phyloP scores from a whole-genome alignment of 2,888 invertebrate genomes.

The Orthosia cruda region DNA sequence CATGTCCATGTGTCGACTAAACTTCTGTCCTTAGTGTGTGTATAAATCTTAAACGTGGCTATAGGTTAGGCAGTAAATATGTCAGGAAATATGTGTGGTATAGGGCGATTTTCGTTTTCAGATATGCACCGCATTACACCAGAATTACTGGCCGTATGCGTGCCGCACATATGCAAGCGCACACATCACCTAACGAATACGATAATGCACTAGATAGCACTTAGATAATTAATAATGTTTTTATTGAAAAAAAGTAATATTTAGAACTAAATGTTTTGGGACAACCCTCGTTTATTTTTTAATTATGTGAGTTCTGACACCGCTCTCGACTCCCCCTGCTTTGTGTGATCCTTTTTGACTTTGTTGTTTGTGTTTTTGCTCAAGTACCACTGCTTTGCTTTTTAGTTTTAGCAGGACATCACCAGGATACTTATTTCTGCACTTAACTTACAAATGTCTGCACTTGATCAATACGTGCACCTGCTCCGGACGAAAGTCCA shows the following conservation, averaged over 20 bases:
- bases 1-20: constrained; percentile 90
- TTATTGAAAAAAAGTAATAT: constrained; percentile 85
- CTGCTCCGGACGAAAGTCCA: constrained; percentile 66
- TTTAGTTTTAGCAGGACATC: constrained; percentile 73
- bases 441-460: constrained; percentile 60
- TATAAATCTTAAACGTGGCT: constrained; percentile 82
- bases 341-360: constrained; percentile 79
- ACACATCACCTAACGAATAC: constrained; percentile 91
- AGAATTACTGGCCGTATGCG: constrained; percentile 92
- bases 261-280: constrained; percentile 91
- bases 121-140: constrained; percentile 92
- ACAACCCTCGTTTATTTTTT: constrained; percentile 91
- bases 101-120: constrained; percentile 92
- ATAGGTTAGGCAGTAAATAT: constrained; percentile 81
- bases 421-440: constrained; percentile 67
- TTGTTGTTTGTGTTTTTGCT: constrained; percentile 74
- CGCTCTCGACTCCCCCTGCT: constrained; percentile 88
- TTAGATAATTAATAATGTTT: constrained; percentile 88
- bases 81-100: constrained; percentile 91
- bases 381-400: constrained; percentile 72
- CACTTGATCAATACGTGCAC: constrained; percentile 61
- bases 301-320: constrained; percentile 86
- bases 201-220: constrained; percentile 91
- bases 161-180: constrained; percentile 92
- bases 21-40: constrained; percentile 90